A percentile compares a stretch with the other conserved stretches of the same genome.
These are phyloP conservation scores for Oryctolagus cuniculus DNA, from an alignment of 2,113 vertebrate genomes.

Conservation along the genomic window mOryCun1.1 NC_091435.1:85493501-85494000, in stretches of 20 bases:
- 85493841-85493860: neutral
- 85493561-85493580: neutral
- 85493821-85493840: neutral
- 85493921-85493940: neutral
- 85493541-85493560: neutral
- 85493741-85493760: neutral
- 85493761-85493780: neutral
- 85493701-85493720: neutral
- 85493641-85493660: neutral
- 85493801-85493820: neutral
- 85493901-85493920: neutral
- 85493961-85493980: conserved; percentile 58
- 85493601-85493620: neutral
- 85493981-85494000: conserved; percentile 53
- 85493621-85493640: neutral
- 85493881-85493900: neutral
- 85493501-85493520: neutral
- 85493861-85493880: neutral
- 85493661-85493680: rapidly evolving
- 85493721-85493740: rapidly evolving
- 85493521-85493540: neutral
- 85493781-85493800: neutral
- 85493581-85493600: neutral
- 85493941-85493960: conserved; percentile 35
- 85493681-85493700: neutral